Evolutionary conservation across 2,797 vertebrate species (phyloP).

Genomic region (Micromesistius poutassou): DNA sequence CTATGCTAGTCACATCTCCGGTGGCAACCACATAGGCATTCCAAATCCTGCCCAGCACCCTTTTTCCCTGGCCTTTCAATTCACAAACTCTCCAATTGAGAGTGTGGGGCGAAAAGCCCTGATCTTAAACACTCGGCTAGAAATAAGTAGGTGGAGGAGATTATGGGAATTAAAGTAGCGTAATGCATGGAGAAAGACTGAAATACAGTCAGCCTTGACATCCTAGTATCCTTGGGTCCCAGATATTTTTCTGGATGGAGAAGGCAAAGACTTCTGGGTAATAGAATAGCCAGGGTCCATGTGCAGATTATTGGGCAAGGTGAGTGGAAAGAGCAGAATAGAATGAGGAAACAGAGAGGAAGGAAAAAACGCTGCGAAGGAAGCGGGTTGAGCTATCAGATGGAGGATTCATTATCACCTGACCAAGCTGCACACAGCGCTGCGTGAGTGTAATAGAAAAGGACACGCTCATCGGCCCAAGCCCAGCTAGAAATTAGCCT

Average conservation of each 20-base stretch:
- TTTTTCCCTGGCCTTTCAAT: slow-evolving; percentile 18
- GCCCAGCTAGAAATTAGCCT: slow-evolving; percentile 46
- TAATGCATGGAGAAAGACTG: background rate
- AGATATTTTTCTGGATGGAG: slow-evolving; percentile 12
- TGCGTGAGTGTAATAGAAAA: slow-evolving; percentile 66
- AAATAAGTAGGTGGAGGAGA: background rate
- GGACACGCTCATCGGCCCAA: slow-evolving; percentile 64
- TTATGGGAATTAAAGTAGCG: slow-evolving; percentile 5
- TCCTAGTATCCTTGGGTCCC: slow-evolving; percentile 10
- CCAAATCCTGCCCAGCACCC: slow-evolving; percentile 13
- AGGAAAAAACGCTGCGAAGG: slow-evolving; percentile 33
- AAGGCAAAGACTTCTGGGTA: background rate
- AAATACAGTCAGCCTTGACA: slow-evolving; percentile 16
- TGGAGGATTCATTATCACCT: slow-evolving; percentile 70
- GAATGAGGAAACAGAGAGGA: slow-evolving; percentile 34
- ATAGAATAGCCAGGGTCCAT: background rate
- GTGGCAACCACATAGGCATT: slow-evolving; percentile 9
- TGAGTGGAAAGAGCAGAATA: slow-evolving; percentile 6
- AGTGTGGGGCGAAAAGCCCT: slow-evolving; percentile 17
- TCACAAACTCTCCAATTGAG: slow-evolving; percentile 30
- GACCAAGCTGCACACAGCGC: slow-evolving; percentile 63
- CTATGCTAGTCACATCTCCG: slow-evolving; percentile 24
- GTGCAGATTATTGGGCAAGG: slow-evolving; percentile 14
- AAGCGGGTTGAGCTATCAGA: slow-evolving; percentile 57
- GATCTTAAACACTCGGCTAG: slow-evolving; percentile 1